Conservation (phyloP, 2,888 invertebrate genomes). For the Drosophila merina region DNA sequence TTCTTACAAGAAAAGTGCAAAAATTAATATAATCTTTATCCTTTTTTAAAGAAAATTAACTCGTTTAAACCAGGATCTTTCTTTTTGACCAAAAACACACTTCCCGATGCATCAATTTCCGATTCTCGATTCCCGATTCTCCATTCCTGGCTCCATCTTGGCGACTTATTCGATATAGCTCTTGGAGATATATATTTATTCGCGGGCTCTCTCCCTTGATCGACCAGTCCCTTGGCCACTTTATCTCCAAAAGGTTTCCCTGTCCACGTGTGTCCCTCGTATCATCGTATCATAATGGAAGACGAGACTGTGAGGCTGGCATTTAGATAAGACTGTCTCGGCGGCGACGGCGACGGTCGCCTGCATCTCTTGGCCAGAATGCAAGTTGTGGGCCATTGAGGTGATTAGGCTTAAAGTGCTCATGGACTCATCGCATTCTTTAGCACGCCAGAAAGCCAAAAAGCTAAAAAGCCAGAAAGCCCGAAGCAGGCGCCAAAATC, state of each 20-base stretch:
- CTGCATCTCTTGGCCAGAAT: conserved; percentile 20
- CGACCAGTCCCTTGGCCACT: background rate
- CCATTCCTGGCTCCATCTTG: conserved; percentile 59
- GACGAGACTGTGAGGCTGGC: conserved; percentile 85
- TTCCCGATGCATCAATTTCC: no score
- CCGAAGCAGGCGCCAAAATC: conserved; percentile 31
- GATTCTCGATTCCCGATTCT: conserved; percentile 1
- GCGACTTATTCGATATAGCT: conserved; percentile 81
- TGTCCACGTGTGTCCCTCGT: conserved; percentile 62
- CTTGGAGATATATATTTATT: conserved; percentile 58
- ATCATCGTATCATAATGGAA: conserved; percentile 85
- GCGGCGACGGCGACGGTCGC: conserved; percentile 39
- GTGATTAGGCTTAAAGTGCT: conserved; percentile 75
- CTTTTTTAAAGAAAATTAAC: no score
- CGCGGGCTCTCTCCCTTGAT: conserved; percentile 24
- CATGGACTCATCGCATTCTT: conserved; percentile 20
- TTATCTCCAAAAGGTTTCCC: conserved; percentile 9
- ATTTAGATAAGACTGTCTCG: conserved; percentile 82
- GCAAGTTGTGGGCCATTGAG: conserved; percentile 63
- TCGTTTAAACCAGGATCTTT: no score
- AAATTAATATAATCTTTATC: no score
- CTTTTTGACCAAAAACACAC: background rate
- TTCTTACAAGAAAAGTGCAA: no score
- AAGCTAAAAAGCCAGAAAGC: no score
- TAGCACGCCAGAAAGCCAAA: background rate